Conservation (phyloP, 2,113 vertebrate genomes). For the Daboia siamensis region DNA sequence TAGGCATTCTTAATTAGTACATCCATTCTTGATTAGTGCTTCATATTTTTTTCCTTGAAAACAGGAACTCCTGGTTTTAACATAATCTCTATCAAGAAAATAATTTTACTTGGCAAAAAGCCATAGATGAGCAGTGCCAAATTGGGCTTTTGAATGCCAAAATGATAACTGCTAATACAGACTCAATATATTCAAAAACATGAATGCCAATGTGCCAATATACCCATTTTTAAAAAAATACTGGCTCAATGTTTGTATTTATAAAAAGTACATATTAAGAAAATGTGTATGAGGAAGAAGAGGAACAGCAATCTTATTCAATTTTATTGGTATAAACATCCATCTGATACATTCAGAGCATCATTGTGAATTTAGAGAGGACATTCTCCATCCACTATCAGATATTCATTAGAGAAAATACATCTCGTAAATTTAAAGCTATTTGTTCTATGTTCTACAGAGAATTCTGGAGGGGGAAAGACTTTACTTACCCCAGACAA, state of each 20-base stretch:
- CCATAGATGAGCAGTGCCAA: background rate
- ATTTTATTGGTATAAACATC: background rate
- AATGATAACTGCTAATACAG: background rate
- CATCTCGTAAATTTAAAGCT: constrained; percentile 62
- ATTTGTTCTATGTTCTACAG: constrained; percentile 45
- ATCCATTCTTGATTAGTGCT: background rate
- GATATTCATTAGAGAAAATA: constrained; percentile 35
- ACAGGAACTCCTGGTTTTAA: background rate
- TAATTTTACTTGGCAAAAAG: constrained; percentile 14
- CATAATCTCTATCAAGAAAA: background rate
- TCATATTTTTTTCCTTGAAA: background rate
- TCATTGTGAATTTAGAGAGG: background rate
- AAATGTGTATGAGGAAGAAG: background rate
- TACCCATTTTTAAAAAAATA: background rate
- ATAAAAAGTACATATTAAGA: background rate
- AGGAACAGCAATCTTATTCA: background rate
- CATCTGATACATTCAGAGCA: background rate
- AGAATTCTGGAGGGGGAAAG: constrained; percentile 31
- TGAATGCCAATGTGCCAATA: background rate
- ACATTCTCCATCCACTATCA: background rate
- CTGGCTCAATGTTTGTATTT: background rate
- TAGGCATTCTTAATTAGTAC: background rate
- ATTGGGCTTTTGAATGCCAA: background rate
- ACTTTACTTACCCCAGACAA: constrained; percentile 92
- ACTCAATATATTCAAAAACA: background rate